A percentile compares a stretch with the other conserved stretches of the same genome.
Conservation (phyloP, 2,888 invertebrate species). For the Drosophila crucigera region DNA sequence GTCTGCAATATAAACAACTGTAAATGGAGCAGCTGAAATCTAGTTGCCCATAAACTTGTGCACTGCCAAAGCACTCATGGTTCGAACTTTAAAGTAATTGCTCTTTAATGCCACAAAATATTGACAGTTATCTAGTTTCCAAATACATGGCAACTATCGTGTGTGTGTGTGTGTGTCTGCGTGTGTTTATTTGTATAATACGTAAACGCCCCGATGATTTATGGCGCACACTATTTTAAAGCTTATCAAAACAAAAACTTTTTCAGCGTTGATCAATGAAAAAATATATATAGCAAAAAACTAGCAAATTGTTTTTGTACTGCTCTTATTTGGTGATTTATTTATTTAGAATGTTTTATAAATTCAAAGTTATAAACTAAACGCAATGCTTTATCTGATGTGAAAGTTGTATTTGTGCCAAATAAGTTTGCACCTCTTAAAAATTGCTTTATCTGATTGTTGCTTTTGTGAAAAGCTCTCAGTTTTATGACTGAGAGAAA, state of each 20-base stretch:
- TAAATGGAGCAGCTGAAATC: slow-evolving; percentile 55
- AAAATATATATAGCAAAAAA: slow-evolving; percentile 3
- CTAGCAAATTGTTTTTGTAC: slow-evolving; percentile 23
- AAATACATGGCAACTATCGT: slow-evolving; percentile 7
- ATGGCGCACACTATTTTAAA: slow-evolving; percentile 64
- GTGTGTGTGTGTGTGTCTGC: slow-evolving; percentile 11
- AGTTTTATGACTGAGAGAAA: background rate
- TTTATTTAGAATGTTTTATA: background rate
- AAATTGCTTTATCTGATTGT: slow-evolving; percentile 4
- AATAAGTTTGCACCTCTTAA: slow-evolving; percentile 32
- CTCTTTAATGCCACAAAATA: slow-evolving; percentile 74
- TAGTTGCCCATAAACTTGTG: slow-evolving; percentile 64
- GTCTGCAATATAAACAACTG: slow-evolving; percentile 56
- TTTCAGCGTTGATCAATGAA: slow-evolving; percentile 24
- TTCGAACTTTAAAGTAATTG: slow-evolving; percentile 69
- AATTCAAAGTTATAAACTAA: background rate
- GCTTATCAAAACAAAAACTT: slow-evolving; percentile 68
- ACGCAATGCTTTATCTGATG: slow-evolving; percentile 26
- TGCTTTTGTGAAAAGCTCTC: background rate
- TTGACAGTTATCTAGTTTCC: slow-evolving; percentile 31
- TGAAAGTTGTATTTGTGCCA: slow-evolving; percentile 51
- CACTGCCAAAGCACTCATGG: slow-evolving; percentile 54
- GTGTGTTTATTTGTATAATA: slow-evolving; percentile 13
- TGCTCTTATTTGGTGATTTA: background rate
- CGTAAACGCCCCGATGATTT: slow-evolving; percentile 69